A percentile compares a stretch with the other conserved stretches of the same genome.
Conservation (phyloP, 2,888 invertebrate species). For the Agriotes lineatus region DNA sequence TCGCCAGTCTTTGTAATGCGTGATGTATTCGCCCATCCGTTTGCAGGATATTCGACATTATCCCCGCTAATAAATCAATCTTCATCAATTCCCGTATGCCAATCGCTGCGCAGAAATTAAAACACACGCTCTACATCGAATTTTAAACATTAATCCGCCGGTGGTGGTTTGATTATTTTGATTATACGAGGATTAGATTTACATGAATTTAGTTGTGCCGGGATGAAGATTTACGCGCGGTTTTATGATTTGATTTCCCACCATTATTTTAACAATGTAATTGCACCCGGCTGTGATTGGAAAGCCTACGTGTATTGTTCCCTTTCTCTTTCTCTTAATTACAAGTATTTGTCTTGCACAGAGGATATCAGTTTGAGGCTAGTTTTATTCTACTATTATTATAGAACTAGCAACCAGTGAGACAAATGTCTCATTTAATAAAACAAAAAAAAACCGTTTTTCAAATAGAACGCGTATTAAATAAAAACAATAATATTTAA, state of each 20-base stretch:
- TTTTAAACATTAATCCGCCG: slow-evolving; percentile 38
- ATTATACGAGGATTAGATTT: slow-evolving; percentile 11
- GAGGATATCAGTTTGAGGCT: no score
- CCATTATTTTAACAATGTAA: no score
- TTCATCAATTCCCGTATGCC: slow-evolving; percentile 48
- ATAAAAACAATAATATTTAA: no score
- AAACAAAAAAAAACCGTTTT: no score
- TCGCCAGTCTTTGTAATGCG: slow-evolving; percentile 39
- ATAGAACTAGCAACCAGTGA: no score
- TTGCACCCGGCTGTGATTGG: no score
- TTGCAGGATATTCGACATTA: slow-evolving; percentile 47
- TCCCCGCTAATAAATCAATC: slow-evolving; percentile 49
- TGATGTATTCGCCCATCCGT: slow-evolving; percentile 43
- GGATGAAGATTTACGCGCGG: background rate
- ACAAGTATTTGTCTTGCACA: no score
- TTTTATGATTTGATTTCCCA: background rate
- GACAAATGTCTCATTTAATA: no score
- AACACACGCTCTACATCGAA: slow-evolving; percentile 34
- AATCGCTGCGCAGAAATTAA: slow-evolving; percentile 41
- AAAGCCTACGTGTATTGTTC: no score
- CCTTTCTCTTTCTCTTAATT: no score
- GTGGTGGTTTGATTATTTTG: slow-evolving; percentile 31
- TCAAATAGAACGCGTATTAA: no score
- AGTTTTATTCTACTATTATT: no score
- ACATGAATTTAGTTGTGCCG: background rate